Evolutionary conservation across 2,797 vertebrate genomes (phyloP), one percentile per base, ranked within the genome.

Genomic region (Catamblyrhynchus diadema): DNA sequence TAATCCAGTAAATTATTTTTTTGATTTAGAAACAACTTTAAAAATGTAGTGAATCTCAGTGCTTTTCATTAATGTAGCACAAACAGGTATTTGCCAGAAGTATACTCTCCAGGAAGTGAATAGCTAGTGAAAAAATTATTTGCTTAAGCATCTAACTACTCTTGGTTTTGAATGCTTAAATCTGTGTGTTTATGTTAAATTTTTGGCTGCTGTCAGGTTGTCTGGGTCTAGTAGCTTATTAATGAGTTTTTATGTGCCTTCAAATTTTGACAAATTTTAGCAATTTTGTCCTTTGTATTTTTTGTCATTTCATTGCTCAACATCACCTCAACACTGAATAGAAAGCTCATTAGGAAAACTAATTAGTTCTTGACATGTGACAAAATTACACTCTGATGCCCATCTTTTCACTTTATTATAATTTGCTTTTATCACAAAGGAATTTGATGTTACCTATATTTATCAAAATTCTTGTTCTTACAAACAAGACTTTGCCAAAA

Each of bases 351-450:
- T 92, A 82, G 42, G 41, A 54, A 77, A 92, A 37, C 51, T 91
- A 92, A 78, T 94, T 93, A 89, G 48, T 82, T 93, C 74, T 89
- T 91, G 67, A 94, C 48, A 77, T 84, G 39, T 35, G 75, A 90
- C 64, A 70, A 60, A 82, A 73, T 77, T 79, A 37, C 28, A n/a
- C 33, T 86, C 50, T 57, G 60, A 65, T 88, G 41, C 53, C 48
- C 77, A 0, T 90, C 37, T 85, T 81, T 90, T 39, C 14, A 70
- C 33, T 73, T 95, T 22, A 35, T 90, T 88, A 24, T 86, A 67
- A 79, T 72, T 86, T 50, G 11, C 22, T 84, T 95, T 82, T 86
- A 42, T 90, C n/a, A 64, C 48, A 57, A 12, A 47, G 45, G 48
- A 81, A 64, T 84, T 88, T 78, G 59, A 50, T 64, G 45, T 77